Evolutionary conservation across 2,113 vertebrate species (phyloP).

Genomic region (Rostratula benghalensis): DNA sequence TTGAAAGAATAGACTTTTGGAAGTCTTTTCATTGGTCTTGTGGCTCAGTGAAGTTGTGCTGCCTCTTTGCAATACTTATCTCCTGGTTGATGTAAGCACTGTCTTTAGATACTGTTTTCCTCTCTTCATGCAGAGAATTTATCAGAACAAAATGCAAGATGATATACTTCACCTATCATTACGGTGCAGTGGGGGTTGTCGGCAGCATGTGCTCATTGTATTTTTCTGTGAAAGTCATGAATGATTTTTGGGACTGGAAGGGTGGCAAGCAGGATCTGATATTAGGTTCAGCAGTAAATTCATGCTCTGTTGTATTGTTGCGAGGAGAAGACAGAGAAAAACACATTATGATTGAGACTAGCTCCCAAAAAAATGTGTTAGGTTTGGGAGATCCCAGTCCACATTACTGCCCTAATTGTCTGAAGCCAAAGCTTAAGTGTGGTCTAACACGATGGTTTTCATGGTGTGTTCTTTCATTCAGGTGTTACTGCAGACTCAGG

Average conservation of each 20-base stretch:
- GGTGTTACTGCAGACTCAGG: neutral
- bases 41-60: neutral
- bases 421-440: neutral
- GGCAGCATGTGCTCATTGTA: neutral
- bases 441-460: neutral
- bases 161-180: neutral
- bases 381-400: neutral
- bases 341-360: neutral
- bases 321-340: neutral
- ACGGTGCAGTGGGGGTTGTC: neutral
- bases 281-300: neutral
- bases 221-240: neutral
- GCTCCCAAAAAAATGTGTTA: accelerated
- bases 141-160: neutral
- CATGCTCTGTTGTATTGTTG: neutral
- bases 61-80: neutral
- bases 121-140: neutral
- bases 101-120: neutral
- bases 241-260: neutral
- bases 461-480: neutral
- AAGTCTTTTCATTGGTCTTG: neutral
- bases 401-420: neutral
- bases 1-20: neutral
- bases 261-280: neutral
- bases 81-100: neutral